Evolutionary conservation across 2,797 vertebrate genomes (phyloP).

Genomic region (Coilia nasus): DNA sequence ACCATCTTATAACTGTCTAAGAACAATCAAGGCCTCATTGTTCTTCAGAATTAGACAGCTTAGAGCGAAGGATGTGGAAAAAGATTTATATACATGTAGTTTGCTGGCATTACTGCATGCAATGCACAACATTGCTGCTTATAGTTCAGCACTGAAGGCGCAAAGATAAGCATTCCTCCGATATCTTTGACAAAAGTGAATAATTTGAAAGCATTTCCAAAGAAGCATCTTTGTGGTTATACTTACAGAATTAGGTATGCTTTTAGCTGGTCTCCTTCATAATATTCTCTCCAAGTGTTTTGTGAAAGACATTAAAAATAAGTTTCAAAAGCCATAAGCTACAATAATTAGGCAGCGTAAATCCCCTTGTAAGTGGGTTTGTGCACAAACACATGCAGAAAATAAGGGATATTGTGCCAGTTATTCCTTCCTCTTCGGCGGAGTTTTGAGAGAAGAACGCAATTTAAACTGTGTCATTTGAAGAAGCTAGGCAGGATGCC

Average conservation of each 20-base stretch:
- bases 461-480: conserved; percentile 29
- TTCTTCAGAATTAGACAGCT: neutral
- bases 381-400: neutral
- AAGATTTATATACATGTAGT: neutral
- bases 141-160: too few species aligned
- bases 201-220: neutral
- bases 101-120: neutral
- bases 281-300: neutral
- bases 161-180: neutral
- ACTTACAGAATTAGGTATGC: neutral
- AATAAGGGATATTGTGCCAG: conserved; percentile 26
- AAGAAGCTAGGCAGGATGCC: conserved; percentile 22
- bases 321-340: conserved; percentile 13
- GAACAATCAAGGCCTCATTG: neutral
- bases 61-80: neutral
- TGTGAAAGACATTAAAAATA: neutral
- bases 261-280: neutral
- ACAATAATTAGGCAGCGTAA: neutral
- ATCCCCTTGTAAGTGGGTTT: neutral
- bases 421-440: conserved; percentile 16
- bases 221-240: neutral
- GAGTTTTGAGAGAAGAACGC: neutral
- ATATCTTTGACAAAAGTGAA: neutral
- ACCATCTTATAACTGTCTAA: neutral
- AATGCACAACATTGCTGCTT: neutral